Evolutionary conservation across 2,888 invertebrate genomes (phyloP).

Genomic region (Drosophila hamatofila): DNA sequence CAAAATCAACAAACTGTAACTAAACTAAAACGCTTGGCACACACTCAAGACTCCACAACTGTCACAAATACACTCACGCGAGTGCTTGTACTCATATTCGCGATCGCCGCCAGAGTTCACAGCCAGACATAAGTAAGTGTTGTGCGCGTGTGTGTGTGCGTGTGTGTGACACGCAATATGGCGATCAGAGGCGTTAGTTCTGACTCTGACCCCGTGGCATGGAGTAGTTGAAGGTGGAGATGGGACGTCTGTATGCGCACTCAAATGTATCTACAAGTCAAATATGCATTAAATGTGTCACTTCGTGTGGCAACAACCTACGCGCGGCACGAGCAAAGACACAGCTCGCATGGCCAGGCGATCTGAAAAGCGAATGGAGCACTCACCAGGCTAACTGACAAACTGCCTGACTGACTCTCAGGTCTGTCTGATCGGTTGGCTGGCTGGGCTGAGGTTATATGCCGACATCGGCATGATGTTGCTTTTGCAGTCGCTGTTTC

Average conservation of each 20-base stretch:
- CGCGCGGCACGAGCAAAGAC: slow-evolving; percentile 53
- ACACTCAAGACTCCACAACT: slow-evolving; percentile 52
- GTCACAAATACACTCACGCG: slow-evolving; percentile 37
- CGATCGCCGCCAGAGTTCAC: slow-evolving; percentile 25
- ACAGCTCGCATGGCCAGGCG: slow-evolving; percentile 59
- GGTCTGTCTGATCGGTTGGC: slow-evolving; percentile 76
- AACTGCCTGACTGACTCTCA: slow-evolving; percentile 28
- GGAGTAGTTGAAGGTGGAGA: slow-evolving; percentile 3
- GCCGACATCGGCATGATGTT: slow-evolving; percentile 66
- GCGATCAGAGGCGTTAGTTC: slow-evolving; percentile 57
- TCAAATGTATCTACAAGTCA: slow-evolving; percentile 79
- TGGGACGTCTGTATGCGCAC: slow-evolving; percentile 53
- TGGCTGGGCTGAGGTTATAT: slow-evolving; percentile 78
- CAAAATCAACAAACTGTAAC: slow-evolving; percentile 83
- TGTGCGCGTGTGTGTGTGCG: neutral
- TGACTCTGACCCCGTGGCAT: slow-evolving; percentile 54
- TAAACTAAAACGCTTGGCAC: slow-evolving; percentile 63
- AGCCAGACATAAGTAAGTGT: slow-evolving; percentile 16
- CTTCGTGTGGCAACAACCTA: slow-evolving; percentile 74
- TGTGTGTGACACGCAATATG: slow-evolving; percentile 61
- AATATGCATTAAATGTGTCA: slow-evolving; percentile 83
- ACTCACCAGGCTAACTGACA: slow-evolving; percentile 35
- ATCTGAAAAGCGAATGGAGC: slow-evolving; percentile 61
- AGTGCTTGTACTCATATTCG: slow-evolving; percentile 45
- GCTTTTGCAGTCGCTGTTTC: slow-evolving; percentile 21